phyloP scores from a whole-genome alignment of 2,888 invertebrate genomes.

The Dryobota labecula region DNA sequence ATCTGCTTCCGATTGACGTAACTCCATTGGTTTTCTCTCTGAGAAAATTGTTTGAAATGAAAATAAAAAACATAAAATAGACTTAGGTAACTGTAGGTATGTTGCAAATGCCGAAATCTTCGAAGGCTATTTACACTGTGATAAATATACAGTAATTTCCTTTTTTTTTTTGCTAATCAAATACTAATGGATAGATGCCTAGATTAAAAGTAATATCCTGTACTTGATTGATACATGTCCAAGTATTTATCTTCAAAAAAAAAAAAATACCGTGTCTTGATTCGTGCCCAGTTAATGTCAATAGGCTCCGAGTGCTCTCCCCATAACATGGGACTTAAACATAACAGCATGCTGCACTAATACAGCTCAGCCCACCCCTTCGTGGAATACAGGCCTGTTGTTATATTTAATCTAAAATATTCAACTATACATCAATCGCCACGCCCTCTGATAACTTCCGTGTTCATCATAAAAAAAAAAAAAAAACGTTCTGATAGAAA shows the following conservation, averaged over 20 bases:
- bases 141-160: slow-evolving; percentile 37
- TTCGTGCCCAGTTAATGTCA: background rate
- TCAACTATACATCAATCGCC: background rate
- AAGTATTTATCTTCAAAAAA: background rate
- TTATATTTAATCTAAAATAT: background rate
- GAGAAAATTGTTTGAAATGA: background rate
- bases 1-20: background rate
- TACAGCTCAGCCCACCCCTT: background rate
- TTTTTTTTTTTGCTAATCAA: background rate
- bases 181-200: slow-evolving; percentile 10
- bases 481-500: slow-evolving; percentile 13
- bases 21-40: no score
- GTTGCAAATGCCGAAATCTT: background rate
- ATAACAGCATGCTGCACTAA: no score
- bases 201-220: slow-evolving; percentile 28
- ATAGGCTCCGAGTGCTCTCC: background rate
- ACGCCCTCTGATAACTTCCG: slow-evolving; percentile 37
- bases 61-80: background rate
- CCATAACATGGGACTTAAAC: background rate
- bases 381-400: no score
- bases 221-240: background rate
- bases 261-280: background rate
- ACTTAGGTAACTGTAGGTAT: background rate
- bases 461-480: slow-evolving; percentile 11
- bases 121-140: slow-evolving; percentile 2